Percentiles rank a stretch among this genome's conserved stretches.
phyloP scores from a whole-genome alignment of 2,888 invertebrate species.

The Cyrtodaria siliqua region DNA sequence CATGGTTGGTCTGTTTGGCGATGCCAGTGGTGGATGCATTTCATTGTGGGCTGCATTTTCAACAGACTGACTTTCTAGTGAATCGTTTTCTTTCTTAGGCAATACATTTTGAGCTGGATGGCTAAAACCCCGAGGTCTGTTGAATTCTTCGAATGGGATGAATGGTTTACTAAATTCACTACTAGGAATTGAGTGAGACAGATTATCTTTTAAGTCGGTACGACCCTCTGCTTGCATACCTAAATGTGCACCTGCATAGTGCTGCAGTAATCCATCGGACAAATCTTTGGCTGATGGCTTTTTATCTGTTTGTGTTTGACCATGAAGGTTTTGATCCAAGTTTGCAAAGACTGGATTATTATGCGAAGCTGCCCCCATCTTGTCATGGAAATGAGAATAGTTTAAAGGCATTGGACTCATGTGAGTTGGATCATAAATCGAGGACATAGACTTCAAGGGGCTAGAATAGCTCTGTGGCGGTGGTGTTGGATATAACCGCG shows the following conservation, averaged over 20 bases:
- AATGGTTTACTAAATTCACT: no score
- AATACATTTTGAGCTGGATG: no score
- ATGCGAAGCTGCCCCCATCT: no score
- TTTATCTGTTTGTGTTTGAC: background rate
- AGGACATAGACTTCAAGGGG: slow-evolving; percentile 37
- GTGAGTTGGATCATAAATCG: slow-evolving; percentile 14
- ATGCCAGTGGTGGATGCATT: background rate
- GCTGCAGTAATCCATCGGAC: slow-evolving; percentile 34
- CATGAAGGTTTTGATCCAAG: background rate
- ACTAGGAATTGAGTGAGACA: no score
- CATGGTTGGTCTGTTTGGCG: slow-evolving; percentile 3
- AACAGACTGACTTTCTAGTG: background rate
- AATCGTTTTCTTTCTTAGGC: no score
- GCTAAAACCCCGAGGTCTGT: no score
- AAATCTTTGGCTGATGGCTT: background rate
- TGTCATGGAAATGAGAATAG: no score
- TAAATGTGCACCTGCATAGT: slow-evolving; percentile 47
- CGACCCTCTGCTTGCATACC: slow-evolving; percentile 46
- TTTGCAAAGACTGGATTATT: background rate
- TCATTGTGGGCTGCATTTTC: background rate
- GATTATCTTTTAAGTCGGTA: no score
- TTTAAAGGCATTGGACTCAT: slow-evolving; percentile 1
- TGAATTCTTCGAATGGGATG: no score
- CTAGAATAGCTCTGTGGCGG: slow-evolving; percentile 49
- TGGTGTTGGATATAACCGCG: slow-evolving; percentile 50